phyloP scores from a whole-genome alignment of 2,797 vertebrate species.

The Cyprinodon diabolis region DNA sequence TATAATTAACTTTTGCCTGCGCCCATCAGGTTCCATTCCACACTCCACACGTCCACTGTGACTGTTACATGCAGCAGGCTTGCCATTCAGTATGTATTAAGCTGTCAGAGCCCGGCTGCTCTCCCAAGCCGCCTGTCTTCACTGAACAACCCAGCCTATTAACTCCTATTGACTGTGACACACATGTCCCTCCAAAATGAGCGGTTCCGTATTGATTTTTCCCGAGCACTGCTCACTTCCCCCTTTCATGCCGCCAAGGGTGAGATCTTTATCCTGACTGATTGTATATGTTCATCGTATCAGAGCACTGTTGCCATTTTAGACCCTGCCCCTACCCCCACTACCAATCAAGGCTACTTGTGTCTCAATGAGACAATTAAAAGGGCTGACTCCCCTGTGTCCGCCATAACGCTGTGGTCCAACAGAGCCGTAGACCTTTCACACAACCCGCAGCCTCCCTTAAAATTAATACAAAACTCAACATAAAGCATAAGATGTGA shows the following conservation, averaged over 20 bases:
- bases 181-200: conserved; percentile 99
- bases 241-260: conserved; percentile 88
- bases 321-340: conserved; percentile 81
- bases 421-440: conserved; percentile 68
- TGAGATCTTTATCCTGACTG: conserved; percentile 99
- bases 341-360: conserved; percentile 79
- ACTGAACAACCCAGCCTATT: conserved; percentile 94
- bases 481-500: conserved; percentile 61
- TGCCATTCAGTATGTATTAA: conserved; percentile 86
- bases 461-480: conserved; percentile 48
- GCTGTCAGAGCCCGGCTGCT: conserved; percentile 79
- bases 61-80: conserved; percentile 72
- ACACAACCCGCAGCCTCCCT: conserved; percentile 27
- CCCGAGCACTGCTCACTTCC: conserved; percentile 95
- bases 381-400: conserved; percentile 78
- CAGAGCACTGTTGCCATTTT: conserved; percentile 70
- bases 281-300: conserved; percentile 90
- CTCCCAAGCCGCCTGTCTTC: conserved; percentile 87
- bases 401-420: conserved; percentile 79
- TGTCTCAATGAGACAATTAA: conserved; percentile 87
- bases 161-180: conserved; percentile 99
- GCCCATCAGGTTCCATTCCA: conserved; percentile 75
- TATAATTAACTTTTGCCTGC: conserved; percentile 82
- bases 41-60: conserved; percentile 75
- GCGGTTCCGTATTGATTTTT: conserved; percentile 98